Percentiles rank a stretch among this genome's conserved stretches.
Conservation (phyloP, 2,797 vertebrate species). For the Psittacula derbiana region DNA sequence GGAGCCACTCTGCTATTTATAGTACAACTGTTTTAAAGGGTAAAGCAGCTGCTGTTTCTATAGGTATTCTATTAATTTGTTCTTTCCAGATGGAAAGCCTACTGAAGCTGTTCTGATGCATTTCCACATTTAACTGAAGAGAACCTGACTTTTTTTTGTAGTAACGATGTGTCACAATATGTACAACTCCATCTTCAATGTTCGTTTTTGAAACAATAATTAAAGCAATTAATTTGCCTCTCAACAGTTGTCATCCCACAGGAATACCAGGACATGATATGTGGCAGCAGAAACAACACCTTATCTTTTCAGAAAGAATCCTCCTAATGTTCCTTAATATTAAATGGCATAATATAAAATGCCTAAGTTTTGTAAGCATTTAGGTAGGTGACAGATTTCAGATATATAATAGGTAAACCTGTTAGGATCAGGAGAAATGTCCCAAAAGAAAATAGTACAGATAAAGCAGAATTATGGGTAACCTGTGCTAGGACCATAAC, state of each 20-base stretch:
- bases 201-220: neutral
- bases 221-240: neutral
- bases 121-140: neutral
- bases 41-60: neutral
- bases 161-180: accelerated
- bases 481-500: neutral
- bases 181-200: neutral
- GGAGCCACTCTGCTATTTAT: neutral
- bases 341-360: neutral
- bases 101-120: neutral
- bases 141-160: neutral
- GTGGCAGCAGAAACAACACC: neutral
- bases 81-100: neutral
- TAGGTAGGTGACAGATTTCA: neutral
- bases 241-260: neutral
- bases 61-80: neutral
- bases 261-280: neutral
- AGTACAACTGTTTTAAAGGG: neutral
- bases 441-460: neutral
- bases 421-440: neutral
- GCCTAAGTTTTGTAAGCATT: neutral
- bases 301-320: neutral
- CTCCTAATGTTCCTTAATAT: neutral
- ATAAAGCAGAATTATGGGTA: neutral
- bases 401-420: neutral